These are phyloP conservation scores for Anthopleura sola DNA, from an alignment of 64 coral and sea anemone species.

Conservation along the genomic window DNA sequence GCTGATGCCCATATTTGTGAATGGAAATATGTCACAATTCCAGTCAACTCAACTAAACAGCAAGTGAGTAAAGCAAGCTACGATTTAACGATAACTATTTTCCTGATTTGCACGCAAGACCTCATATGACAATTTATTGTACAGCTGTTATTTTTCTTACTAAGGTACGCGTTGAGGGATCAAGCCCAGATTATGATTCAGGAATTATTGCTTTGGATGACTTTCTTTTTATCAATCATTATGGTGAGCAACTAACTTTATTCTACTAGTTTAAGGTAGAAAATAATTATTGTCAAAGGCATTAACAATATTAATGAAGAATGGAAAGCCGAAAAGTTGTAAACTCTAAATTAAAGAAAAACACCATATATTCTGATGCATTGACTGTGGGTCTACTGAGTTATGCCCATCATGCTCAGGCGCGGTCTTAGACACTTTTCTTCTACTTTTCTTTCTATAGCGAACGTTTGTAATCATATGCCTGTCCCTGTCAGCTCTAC, in stretches of 20 bases:
- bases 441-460: neutral
- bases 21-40: neutral
- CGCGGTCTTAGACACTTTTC: neutral
- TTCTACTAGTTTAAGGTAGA: neutral
- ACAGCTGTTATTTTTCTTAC: neutral
- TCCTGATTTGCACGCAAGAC: neutral
- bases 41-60: neutral
- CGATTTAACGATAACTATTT: neutral
- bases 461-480: neutral
- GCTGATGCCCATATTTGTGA: neutral
- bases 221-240: neutral
- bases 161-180: neutral
- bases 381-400: too few species aligned
- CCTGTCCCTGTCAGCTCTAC: neutral
- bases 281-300: too few species aligned
- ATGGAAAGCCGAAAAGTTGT: too few species aligned
- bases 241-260: neutral
- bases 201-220: neutral
- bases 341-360: too few species aligned
- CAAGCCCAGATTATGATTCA: neutral
- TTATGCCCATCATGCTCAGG: neutral
- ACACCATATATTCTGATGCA: too few species aligned
- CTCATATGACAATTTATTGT: neutral
- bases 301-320: too few species aligned
- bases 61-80: neutral